Percentiles rank a stretch among this genome's conserved stretches.
phyloP scores from a whole-genome alignment of 1,140 invertebrate species.

The Chlorops oryzae region DNA sequence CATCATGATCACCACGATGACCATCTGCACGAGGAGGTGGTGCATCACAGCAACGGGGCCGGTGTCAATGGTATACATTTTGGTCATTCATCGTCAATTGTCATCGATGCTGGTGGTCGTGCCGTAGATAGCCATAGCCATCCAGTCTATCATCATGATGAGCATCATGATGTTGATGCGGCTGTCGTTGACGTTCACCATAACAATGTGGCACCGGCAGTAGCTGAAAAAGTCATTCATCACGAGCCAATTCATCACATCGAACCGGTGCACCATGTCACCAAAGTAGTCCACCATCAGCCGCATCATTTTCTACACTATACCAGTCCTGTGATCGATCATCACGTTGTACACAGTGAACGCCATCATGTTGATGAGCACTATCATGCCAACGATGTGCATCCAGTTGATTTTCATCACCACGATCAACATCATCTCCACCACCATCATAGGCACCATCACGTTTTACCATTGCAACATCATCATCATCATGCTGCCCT shows the following conservation, averaged over 20 bases:
- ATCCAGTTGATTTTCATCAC: constrained; percentile 21
- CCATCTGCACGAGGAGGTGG: constrained; percentile 20
- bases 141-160: constrained; percentile 30
- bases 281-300: constrained; percentile 36
- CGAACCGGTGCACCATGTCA: constrained; percentile 35
- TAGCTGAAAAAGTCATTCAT: constrained; percentile 30
- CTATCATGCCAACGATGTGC: constrained; percentile 21
- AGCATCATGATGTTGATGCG: constrained; percentile 16
- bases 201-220: constrained; percentile 16
- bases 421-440: constrained; percentile 25
- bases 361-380: constrained; percentile 30
- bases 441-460: constrained; percentile 13
- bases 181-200: constrained; percentile 27
- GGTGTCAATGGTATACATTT: constrained; percentile 34
- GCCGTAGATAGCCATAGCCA: constrained; percentile 26
- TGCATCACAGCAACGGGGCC: constrained; percentile 22
- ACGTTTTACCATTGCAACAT: constrained; percentile 14
- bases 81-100: constrained; percentile 26
- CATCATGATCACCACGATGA: constrained; percentile 26
- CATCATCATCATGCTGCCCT: constrained; percentile 31
- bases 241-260: constrained; percentile 35
- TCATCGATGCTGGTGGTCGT: constrained; percentile 21
- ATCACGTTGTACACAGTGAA: constrained; percentile 29
- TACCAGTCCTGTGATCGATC: constrained; percentile 32
- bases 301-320: constrained; percentile 39